Percentiles rank a stretch among this genome's conserved stretches.
Evolutionary conservation across 2,888 invertebrate species (phyloP).

Genomic region (Eugnorisma glareosa): DNA sequence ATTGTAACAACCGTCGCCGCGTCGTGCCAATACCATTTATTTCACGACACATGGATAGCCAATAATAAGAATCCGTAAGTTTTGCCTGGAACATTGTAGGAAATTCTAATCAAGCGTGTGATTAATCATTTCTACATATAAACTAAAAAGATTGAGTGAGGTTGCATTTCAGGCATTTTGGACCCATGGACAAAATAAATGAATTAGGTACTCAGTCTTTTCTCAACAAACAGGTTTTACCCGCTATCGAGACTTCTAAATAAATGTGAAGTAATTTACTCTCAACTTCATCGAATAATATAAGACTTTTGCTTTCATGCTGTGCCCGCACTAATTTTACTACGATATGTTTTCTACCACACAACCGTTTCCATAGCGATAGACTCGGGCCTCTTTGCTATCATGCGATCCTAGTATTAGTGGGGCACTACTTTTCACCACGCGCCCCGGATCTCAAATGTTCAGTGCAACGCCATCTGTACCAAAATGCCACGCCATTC

Average conservation of each 20-base stretch:
- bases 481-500: background rate
- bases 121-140: background rate
- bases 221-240: background rate
- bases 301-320: background rate
- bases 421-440: background rate
- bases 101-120: background rate
- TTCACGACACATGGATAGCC: background rate
- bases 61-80: background rate
- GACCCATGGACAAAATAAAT: too few relatives aligned
- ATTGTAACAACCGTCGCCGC: background rate
- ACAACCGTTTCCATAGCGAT: background rate
- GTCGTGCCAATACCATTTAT: too few relatives aligned
- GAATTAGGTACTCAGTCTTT: background rate
- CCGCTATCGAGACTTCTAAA: background rate
- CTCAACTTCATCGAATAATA: background rate
- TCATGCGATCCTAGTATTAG: slow-evolving; percentile 8
- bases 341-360: background rate
- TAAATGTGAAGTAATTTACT: too few relatives aligned
- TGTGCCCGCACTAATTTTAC: background rate
- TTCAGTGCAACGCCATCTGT: background rate
- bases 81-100: background rate
- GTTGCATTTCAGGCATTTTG: background rate
- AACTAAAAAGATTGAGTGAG: background rate
- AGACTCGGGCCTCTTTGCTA: background rate
- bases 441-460: background rate